phyloP scores from a whole-genome alignment of 2,113 vertebrate genomes.

The Cyanoderma ruficeps region DNA sequence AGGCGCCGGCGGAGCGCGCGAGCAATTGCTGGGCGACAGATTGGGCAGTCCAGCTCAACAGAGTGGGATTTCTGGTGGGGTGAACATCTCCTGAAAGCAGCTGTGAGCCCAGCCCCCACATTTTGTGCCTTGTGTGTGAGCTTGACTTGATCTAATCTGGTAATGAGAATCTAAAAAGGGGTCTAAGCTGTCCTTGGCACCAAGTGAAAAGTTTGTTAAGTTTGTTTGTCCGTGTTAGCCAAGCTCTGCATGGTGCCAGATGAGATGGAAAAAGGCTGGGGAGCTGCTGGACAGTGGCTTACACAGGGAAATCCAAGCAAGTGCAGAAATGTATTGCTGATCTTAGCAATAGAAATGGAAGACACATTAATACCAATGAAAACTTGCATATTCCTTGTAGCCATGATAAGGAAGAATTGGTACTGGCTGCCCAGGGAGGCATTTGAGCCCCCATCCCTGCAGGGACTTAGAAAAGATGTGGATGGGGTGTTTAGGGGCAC shows the following conservation, averaged over 20 bases:
- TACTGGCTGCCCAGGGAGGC: not conserved
- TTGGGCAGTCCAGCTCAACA: accelerated
- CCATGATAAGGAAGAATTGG: not conserved
- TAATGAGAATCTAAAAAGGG: not conserved
- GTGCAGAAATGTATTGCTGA: not conserved
- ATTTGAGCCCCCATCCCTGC: no score
- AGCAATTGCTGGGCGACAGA: accelerated
- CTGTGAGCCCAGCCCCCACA: accelerated
- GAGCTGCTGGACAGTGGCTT: not conserved
- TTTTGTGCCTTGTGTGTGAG: accelerated
- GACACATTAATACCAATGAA: not conserved
- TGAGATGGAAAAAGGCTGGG: not conserved
- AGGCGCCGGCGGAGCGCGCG: accelerated
- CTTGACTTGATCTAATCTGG: not conserved
- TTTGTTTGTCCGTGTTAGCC: accelerated
- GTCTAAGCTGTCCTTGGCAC: not conserved
- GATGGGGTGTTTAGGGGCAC: not conserved
- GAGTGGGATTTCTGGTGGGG: accelerated
- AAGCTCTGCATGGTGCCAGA: accelerated
- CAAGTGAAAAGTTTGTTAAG: not conserved
- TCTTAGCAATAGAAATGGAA: not conserved
- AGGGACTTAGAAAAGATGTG: not conserved
- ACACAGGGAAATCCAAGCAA: not conserved
- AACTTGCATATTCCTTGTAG: not conserved
- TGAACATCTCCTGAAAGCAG: not conserved